Percentiles rank a stretch among this genome's conserved stretches.
Evolutionary conservation across 2,888 invertebrate species (phyloP).

Genomic region (Meteorus colon): DNA sequence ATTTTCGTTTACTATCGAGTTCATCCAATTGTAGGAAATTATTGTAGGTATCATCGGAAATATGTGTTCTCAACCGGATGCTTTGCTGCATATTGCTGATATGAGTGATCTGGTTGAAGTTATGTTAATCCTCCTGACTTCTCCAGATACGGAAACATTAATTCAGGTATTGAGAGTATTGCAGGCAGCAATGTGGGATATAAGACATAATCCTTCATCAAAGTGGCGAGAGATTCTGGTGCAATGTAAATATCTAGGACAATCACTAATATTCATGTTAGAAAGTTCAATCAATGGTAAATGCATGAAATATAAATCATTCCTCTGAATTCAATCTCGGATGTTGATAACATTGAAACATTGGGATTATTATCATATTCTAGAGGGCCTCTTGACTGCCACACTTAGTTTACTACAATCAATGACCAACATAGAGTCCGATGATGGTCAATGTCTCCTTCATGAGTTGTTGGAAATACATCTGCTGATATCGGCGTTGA

Average conservation of each 20-base stretch:
- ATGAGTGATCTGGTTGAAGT: slow-evolving; percentile 77
- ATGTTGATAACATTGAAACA: not conserved
- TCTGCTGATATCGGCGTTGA: slow-evolving; percentile 55
- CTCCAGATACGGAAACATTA: slow-evolving; percentile 82
- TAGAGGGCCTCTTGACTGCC: slow-evolving; percentile 53
- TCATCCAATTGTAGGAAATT: slow-evolving; percentile 79
- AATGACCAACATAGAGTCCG: slow-evolving; percentile 52
- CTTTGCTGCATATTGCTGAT: slow-evolving; percentile 76
- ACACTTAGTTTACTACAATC: slow-evolving; percentile 61
- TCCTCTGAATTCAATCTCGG: not conserved
- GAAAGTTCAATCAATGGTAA: slow-evolving; percentile 81
- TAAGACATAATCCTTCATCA: slow-evolving; percentile 59
- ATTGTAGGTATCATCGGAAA: slow-evolving; percentile 89
- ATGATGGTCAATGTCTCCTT: slow-evolving; percentile 53
- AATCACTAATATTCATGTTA: slow-evolving; percentile 82
- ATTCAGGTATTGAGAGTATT: slow-evolving; percentile 83
- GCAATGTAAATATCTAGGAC: slow-evolving; percentile 74
- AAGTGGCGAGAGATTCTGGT: slow-evolving; percentile 60
- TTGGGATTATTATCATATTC: slow-evolving; percentile 13
- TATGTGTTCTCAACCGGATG: slow-evolving; percentile 82
- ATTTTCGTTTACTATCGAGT: not conserved
- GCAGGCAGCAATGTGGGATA: slow-evolving; percentile 67
- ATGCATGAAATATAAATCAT: slow-evolving; percentile 9
- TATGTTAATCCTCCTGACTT: slow-evolving; percentile 76
- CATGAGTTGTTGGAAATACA: slow-evolving; percentile 55